A percentile compares a stretch with the other conserved stretches of the same genome.
phyloP scores from a whole-genome alignment of 1,140 invertebrate genomes.

The Cataglyphis hispanica region DNA sequence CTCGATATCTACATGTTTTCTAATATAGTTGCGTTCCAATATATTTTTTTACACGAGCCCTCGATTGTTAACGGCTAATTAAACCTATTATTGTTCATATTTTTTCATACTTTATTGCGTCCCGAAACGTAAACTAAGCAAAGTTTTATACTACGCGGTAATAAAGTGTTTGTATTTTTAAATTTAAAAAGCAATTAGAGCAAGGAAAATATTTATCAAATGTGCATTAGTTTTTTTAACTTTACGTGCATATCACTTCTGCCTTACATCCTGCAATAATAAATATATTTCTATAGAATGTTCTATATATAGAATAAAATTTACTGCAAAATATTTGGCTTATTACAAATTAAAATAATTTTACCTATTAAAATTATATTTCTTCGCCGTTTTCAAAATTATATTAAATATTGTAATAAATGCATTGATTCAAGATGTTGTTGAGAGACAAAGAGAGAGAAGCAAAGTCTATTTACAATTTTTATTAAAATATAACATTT shows the following conservation, averaged over 20 bases:
- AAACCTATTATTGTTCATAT: slow-evolving; percentile 30
- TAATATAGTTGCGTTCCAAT: neutral
- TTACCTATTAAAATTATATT: neutral
- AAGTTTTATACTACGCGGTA: neutral
- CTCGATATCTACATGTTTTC: neutral
- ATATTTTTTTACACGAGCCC: slow-evolving; percentile 18
- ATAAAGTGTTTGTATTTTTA: slow-evolving; percentile 32
- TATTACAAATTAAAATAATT: neutral
- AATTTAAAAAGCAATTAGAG: neutral
- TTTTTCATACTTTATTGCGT: slow-evolving; percentile 18
- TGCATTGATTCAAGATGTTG: neutral
- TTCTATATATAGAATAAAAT: neutral
- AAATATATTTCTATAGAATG: neutral
- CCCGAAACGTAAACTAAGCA: slow-evolving; percentile 2
- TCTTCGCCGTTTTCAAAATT: neutral
- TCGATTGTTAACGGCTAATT: slow-evolving; percentile 32
- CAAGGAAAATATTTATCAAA: slow-evolving; percentile 10
- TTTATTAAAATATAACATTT: neutral
- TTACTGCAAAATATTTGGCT: neutral
- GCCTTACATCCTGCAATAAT: neutral
- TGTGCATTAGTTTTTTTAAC: neutral
- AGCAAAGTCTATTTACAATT: neutral
- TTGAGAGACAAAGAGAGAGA: neutral
- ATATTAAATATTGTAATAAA: neutral
- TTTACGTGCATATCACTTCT: neutral